Evolutionary conservation across 1,140 invertebrate species (phyloP), one percentile per base, ranked within the genome.

Genomic region (Rhynchophorus ferrugineus): DNA sequence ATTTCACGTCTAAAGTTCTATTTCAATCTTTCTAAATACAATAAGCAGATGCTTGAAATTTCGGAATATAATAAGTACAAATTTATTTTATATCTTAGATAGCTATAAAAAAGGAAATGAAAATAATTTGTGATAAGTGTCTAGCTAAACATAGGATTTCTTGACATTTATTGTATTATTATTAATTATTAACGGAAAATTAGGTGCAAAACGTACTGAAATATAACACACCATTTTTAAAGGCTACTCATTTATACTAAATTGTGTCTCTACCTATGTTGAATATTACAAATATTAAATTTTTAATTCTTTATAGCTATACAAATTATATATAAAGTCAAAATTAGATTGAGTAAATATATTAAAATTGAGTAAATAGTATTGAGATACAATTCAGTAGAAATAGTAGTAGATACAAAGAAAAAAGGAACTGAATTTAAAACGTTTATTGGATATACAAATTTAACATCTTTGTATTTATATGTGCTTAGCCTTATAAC

Each of bases 111-210:
- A 42, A 54, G n/a, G n/a, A n/a, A n/a, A n/a, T n/a, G n/a, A 21
- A 48, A 39, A 58, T 53, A 57, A 54, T 58, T 54, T 54, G 47
- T 54, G 46, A 50, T 49, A 49, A 54, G 52, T 46, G 43, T 58
- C 39, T 51, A 51, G 49, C 18, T 39, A 36, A 34, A 33, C 34
- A 34, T 54, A 54, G 46, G 38, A 41, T 19, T 51, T 49, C 24
- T 37, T 39, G 6, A 47, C 48, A 46, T 59, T 47, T 43, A 53
- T 53, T 41, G 18, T 36, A 53, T 43, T 24, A 35, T 22, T 17
- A 39, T 47, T 43, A 37, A 53, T 29, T 48, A 44, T 36, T 22
- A 45, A 49, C 35, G 46, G 45, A 46, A 13, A 21, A 45, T 53
- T n/a, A n/a, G n/a, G n/a, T n/a, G n/a, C n/a, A n/a, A n/a, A n/a